Evolutionary conservation across 92 coral and sea anemone genomes (phyloP).

Genomic region (Bergia sp.): DNA sequence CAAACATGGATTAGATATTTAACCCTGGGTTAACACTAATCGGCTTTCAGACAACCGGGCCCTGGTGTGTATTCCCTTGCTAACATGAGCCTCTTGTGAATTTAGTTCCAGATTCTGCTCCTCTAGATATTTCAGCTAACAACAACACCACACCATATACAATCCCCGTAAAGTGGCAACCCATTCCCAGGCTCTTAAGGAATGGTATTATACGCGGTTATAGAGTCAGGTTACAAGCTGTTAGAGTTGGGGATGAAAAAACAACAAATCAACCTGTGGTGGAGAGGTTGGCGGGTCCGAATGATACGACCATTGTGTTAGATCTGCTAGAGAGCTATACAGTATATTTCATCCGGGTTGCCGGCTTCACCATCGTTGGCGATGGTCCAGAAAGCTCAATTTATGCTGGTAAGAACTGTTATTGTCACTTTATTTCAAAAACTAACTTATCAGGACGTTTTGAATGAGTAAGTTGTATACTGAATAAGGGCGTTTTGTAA

Average conservation of each 20-base stretch:
- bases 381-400: conserved; percentile 25
- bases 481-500: background rate
- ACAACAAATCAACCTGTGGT: conserved; percentile 4
- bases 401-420: conserved; percentile 12
- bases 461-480: background rate
- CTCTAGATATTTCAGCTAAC: background rate
- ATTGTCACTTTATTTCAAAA: background rate
- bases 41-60: too few relatives aligned
- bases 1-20: too few relatives aligned
- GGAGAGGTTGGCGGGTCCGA: conserved; percentile 23
- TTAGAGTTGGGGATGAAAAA: conserved; percentile 28
- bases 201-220: conserved; percentile 33
- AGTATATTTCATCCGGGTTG: conserved; percentile 4
- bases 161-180: conserved; percentile 21
- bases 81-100: too few relatives aligned
- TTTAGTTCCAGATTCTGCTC: conserved; percentile 33
- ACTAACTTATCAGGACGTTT: background rate
- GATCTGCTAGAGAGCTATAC: conserved; percentile 31
- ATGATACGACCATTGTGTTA: conserved; percentile 11
- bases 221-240: conserved; percentile 30
- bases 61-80: too few relatives aligned
- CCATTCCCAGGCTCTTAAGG: conserved; percentile 6
- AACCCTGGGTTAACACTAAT: too few relatives aligned
- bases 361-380: conserved; percentile 15
- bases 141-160: conserved; percentile 29